Base-by-base conservation (phyloP, 2,113 vertebrate genomes). In the Pycnonotus jocosus region DNA sequence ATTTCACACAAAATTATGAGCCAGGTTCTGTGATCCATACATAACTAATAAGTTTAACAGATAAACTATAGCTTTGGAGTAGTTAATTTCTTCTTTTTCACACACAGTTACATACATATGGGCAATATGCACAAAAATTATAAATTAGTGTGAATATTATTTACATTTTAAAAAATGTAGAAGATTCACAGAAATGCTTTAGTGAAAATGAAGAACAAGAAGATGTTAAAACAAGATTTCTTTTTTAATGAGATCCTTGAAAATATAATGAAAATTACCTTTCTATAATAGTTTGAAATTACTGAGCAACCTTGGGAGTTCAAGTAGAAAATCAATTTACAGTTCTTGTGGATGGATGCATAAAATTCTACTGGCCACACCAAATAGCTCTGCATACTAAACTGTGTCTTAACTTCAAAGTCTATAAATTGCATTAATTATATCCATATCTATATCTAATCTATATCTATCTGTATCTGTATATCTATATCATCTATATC, bases 301-400 rank as follows among this genome's bases (percentile, higher is more conserved):
- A 93, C 82, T 81, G 30, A 97, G 38, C 27, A 97, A 93, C 51
- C 48, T 44, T 91, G 61, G 76, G 65, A 95, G 65, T 86, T 97
- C 72, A 97, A 93, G 51, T 71, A 93, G 71, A 97, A 97, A 96
- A 96, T 97, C 69, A 88, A 65, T 95, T 97, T 94, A 62, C 58
- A 91, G 45, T 14, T 74, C 72, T 90, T 92, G 51, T 83, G 69
- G 78, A 83, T 78, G 54, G 66, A 90, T 87, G 37, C 58, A 54
- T 71, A 90, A 86, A 90, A 92, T 95, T 95, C 65, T 91, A 47
- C 42, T 81, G 66, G 51, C 28, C 79, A 83, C 33, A 85, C 23
- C 50, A 92, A 93, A 93, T 85, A 95, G 48, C 9, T 90, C 30
- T 90, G 57, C 33, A 35, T 78, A 33, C 33, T 73, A 68, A 92